Conservation (phyloP, 1,140 invertebrate genomes). For the Neuroterus valhalla region DNA sequence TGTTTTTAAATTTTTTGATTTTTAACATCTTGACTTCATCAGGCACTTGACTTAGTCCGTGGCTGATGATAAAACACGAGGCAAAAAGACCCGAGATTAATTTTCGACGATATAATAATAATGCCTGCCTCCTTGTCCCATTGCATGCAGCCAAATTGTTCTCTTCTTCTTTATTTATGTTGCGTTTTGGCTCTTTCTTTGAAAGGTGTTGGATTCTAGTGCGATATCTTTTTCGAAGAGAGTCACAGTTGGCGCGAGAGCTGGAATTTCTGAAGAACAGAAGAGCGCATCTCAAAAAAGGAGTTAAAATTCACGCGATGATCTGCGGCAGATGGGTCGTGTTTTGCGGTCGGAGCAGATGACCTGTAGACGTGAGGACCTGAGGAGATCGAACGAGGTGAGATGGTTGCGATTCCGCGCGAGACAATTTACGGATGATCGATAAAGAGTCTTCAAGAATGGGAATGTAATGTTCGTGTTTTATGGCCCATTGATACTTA, state of each 20-base stretch:
- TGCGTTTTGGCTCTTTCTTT: too few relatives aligned
- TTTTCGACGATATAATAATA: too few relatives aligned
- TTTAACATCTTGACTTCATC: too few relatives aligned
- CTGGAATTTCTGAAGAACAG: not conserved
- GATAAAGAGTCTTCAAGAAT: constrained; percentile 37
- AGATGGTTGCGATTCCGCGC: constrained; percentile 28
- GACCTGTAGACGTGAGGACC: constrained; percentile 32
- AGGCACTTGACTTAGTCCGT: too few relatives aligned
- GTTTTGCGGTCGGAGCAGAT: constrained; percentile 38
- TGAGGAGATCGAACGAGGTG: constrained; percentile 19
- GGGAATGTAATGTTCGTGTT: constrained; percentile 5
- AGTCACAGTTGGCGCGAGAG: constrained; percentile 27
- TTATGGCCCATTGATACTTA: constrained; percentile 37
- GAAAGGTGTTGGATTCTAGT: too few relatives aligned
- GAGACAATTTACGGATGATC: constrained; percentile 36
- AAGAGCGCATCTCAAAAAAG: not conserved
- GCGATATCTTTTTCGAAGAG: constrained; percentile 9
- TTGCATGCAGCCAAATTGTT: too few relatives aligned
- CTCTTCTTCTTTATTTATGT: too few relatives aligned
- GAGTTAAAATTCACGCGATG: constrained; percentile 28
- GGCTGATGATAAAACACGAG: too few relatives aligned
- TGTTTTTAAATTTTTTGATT: too few relatives aligned
- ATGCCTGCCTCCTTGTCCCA: too few relatives aligned
- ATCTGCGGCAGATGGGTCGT: constrained; percentile 33
- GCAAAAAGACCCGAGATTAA: too few relatives aligned